Evolutionary conservation across 2,888 invertebrate genomes (phyloP), one percentile per base, ranked within the genome.

Genomic region (Sycophila texana): DNA sequence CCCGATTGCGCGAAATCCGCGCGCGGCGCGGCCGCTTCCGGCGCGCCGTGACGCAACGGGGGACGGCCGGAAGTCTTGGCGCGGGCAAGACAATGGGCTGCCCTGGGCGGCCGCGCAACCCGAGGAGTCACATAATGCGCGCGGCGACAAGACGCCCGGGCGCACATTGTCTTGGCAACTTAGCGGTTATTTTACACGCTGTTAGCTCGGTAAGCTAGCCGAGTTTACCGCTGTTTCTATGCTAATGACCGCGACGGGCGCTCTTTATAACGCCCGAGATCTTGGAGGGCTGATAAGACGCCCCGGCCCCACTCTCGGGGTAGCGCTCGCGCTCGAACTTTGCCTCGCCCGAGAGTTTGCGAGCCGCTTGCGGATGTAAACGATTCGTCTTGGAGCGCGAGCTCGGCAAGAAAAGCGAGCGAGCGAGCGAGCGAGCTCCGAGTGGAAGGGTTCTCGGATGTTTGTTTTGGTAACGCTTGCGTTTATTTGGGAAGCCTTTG

Each of bases 111-210:
- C 39, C 65, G 76, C 20, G 16, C 30, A 14, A n/a, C 53, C 47
- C 13, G 26, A 16, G 53, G 4, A 30, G 16, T 14, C 51, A 39
- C 39, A 39, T 39, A 39, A 39, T 39, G 39, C 39, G 39, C 39
- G 39, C 67, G 72, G 72, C 72, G 57, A 30, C 53, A 30, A 53
- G 67, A 4, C 63, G 58, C 61, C n/a, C 63, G 30, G 57, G 63
- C 82, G 75, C 84, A 86, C 87, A 90, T 90, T 90, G 90, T 90
- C 89, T 87, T 86, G 87, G 89, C 89, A 90, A 90, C 90, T 90
- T 90, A 90, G 90, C 89, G 89, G 89, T 90, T 90, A 90, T 90
- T 90, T 90, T 90, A 90, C 90, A 90, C 90, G 89, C 90, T 89
- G 90, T 90, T 90, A 89, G 86, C 89, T 90, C 87, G 87, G 88